These are phyloP conservation scores for Philotrypesis tridentata DNA, from an alignment of 1,140 invertebrate genomes.

Conservation along the genomic window DNA sequence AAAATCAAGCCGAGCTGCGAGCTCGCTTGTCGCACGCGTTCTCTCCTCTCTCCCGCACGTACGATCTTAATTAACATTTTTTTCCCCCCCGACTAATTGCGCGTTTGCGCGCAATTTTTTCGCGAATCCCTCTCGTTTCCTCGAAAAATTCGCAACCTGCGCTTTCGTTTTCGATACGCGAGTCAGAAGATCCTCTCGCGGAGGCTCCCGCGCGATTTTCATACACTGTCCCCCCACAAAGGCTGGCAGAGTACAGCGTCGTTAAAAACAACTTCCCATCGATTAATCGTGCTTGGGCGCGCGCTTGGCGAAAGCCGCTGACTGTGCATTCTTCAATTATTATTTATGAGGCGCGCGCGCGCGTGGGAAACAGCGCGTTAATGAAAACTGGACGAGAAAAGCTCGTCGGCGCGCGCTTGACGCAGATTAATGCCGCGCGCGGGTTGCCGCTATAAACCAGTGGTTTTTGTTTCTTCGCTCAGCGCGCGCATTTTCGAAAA, in stretches of 20 bases:
- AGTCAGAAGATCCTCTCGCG: no score
- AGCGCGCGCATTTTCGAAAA: neutral
- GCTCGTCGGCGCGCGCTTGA: slow-evolving; percentile 8
- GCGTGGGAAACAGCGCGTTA: slow-evolving; percentile 6
- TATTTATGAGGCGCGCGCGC: slow-evolving; percentile 45
- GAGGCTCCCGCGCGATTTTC: no score
- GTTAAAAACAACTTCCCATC: slow-evolving; percentile 17
- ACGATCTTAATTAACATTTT: no score
- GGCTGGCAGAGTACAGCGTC: no score
- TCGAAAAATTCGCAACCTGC: no score
- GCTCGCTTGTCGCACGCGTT: neutral
- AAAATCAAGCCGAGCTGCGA: neutral
- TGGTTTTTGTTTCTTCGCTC: neutral
- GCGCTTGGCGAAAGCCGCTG: neutral
- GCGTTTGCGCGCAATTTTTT: neutral
- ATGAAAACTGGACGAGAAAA: slow-evolving; percentile 49
- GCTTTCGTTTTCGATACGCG: no score
- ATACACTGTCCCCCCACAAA: no score
- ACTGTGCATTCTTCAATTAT: slow-evolving; percentile 39
- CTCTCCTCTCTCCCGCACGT: no score
- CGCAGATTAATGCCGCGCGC: slow-evolving; percentile 2
- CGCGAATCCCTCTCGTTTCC: no score
- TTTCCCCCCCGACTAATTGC: no score
- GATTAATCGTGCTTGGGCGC: slow-evolving; percentile 43
- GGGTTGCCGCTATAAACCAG: neutral